Base-by-base conservation (phyloP, 2,113 vertebrate genomes). In the Brachypodius melanocephalos region DNA sequence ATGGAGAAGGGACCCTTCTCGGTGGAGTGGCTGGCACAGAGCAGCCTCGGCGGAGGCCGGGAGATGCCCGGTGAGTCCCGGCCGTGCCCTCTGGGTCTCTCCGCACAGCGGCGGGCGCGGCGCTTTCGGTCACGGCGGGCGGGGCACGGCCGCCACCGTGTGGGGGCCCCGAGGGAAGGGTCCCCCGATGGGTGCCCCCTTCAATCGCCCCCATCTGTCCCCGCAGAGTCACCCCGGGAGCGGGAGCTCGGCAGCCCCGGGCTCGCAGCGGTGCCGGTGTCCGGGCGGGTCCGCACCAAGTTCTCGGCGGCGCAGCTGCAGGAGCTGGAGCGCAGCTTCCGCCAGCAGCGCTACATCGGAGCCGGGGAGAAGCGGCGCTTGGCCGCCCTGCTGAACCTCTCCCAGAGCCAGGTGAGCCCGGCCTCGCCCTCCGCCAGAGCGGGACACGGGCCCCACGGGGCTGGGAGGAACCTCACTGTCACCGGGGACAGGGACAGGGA, bases 281-380 rank as follows among this genome's bases (percentile, higher is more conserved):
- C 94, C 58, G 98, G 98, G 14, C 91, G 98, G 1, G 49, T 97
- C 66, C 96, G 98, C 88, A 98, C 98, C 15, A 98, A 98, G 91
- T 99, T 99, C 94, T 98, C 98, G 3, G 82, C 97, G 0, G 97
- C 96, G 32, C 98, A 99, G 96, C 98, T 99, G 83, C 94, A 86
- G 91, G 98, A 98, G 57, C 97, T 99, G 82, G 98, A 99, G 65
- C 98, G 98, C 61, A 98, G 98, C 87, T 99, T 99, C 91, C 95
- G 49, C 69, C 97, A 98, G 71, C 98, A 98, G 93, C 98, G 98
- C 63, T 98, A 99, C 88, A 93, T 98, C 93, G 97, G 98, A 8
- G 95, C 98, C 9, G 97, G 97, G 2, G 98, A 98, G 93, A 98
- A 98, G 74, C 88, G 95, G 66, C 98, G 98, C 67, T 97, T 98